Base-by-base conservation (phyloP, 2,888 invertebrate genomes). In the Cheilosia scutellata region DNA sequence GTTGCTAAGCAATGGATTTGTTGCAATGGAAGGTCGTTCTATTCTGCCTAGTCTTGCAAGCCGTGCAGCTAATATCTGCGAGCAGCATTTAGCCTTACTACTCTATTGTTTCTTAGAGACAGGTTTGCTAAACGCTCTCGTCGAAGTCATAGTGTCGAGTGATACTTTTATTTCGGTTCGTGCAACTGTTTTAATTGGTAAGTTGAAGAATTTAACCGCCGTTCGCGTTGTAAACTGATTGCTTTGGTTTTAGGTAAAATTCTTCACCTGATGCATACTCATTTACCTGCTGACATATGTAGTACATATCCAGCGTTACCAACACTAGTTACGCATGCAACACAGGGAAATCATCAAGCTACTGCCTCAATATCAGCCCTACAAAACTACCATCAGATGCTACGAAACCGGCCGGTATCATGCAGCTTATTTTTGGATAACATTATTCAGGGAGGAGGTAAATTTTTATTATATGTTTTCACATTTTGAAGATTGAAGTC, bases 1-100 rank as follows among this genome's bases (percentile, higher is more conserved):
- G 98, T 95, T 96, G 88, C 93, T 99, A 31, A 96, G 95, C 89
- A 98, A 98, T 91, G 98, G 98, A 42, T 99, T 99, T 91, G 96
- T 99, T n/a, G 97, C 97, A 13, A 96, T 97, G 76, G 99, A 99
- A 93, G 98, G 98, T 58, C 95, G 95, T 78, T 95, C 95, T 71
- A 95, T 98, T 89, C 93, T 99, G 91, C 98, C 98, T 86, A 96
- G 97, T 91, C 94, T 98, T 84, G 96, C 97, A 65, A 95, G 95
- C 88, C 95, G 94, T 84, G 96, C 98, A 82, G 96, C 98, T 13
- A 98, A 98, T 93, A 95, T 98, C 88, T 95, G 96, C 83, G 97
- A 98, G 92, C 96, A 98, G 91, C 98, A 98, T 93, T 94, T 97
- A 90, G 96, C 98, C 5, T 93, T 98, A 62, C 93, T 99, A 89